Conservation (phyloP, 2,797 vertebrate genomes). For the Meda fulgida region DNA sequence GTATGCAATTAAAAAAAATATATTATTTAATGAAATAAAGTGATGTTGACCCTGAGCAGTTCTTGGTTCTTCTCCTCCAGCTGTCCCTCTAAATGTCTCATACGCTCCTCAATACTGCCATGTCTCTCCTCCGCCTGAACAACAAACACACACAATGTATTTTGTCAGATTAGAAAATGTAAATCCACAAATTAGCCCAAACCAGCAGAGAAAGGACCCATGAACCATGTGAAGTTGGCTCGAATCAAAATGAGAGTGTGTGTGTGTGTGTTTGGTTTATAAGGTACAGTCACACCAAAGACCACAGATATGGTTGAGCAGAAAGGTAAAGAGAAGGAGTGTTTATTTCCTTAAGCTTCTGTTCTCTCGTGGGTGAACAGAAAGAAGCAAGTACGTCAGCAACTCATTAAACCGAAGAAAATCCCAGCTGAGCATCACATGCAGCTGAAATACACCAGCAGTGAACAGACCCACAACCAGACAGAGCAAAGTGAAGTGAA, state of each 20-base stretch:
- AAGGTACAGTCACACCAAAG: background rate
- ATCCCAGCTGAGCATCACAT: slow-evolving; percentile 64
- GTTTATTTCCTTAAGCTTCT: slow-evolving; percentile 20
- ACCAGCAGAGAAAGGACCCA: background rate
- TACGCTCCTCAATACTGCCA: slow-evolving; percentile 97
- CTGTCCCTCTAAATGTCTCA: slow-evolving; percentile 97
- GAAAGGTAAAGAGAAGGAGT: slow-evolving; percentile 41
- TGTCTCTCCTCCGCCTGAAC: slow-evolving; percentile 96
- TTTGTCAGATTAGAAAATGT: background rate
- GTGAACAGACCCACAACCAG: slow-evolving; percentile 61
- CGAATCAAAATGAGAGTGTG: background rate
- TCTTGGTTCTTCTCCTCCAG: slow-evolving; percentile 99
- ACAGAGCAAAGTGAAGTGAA: slow-evolving; percentile 50
- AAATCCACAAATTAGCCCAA: slow-evolving; percentile 18
- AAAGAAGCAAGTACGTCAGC: slow-evolving; percentile 35
- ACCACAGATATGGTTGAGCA: slow-evolving; percentile 21
- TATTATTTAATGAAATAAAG: slow-evolving; percentile 3
- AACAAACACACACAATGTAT: slow-evolving; percentile 50
- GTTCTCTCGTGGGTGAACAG: slow-evolving; percentile 28
- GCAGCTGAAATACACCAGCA: slow-evolving; percentile 69
- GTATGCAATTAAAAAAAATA: background rate
- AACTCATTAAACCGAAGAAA: slow-evolving; percentile 71
- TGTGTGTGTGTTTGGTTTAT: background rate
- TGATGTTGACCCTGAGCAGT: slow-evolving; percentile 88
- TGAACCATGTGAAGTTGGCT: slow-evolving; percentile 13